A percentile compares a stretch with the other conserved stretches of the same genome.
phyloP scores from a whole-genome alignment of 1,140 invertebrate species.

The Calliopsis andreniformis region DNA sequence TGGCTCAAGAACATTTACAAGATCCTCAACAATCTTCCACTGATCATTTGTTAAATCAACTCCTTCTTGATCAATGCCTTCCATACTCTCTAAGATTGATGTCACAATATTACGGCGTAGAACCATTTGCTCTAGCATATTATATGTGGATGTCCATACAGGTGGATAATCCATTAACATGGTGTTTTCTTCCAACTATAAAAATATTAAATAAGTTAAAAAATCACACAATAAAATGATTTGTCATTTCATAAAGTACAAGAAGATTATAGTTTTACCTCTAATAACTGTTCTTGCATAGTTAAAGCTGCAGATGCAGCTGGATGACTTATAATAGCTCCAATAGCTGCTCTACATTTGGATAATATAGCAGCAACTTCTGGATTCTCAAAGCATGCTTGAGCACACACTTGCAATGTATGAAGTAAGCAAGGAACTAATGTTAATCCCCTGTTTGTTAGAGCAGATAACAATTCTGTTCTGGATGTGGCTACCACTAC shows the following conservation, averaged over 20 bases:
- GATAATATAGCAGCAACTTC: constrained; percentile 75
- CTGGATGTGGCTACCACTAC: constrained; percentile 77
- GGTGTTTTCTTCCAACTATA: constrained; percentile 77
- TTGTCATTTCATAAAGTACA: neutral
- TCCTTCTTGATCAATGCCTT: constrained; percentile 70
- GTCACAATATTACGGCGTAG: constrained; percentile 73
- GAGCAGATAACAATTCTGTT: constrained; percentile 72
- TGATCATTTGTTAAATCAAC: constrained; percentile 76
- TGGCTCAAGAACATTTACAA: constrained; percentile 80
- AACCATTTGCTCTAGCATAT: constrained; percentile 81
- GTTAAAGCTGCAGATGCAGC: constrained; percentile 70
- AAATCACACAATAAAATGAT: constrained; percentile 6
- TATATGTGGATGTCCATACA: constrained; percentile 82
- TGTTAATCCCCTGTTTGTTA: constrained; percentile 73
- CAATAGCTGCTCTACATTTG: constrained; percentile 80
- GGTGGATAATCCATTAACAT: constrained; percentile 79
- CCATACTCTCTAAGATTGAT: constrained; percentile 73
- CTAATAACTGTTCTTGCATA: constrained; percentile 79
- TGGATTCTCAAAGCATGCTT: constrained; percentile 78
- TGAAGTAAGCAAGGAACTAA: constrained; percentile 81
- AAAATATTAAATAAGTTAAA: constrained; percentile 33
- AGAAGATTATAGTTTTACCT: constrained; percentile 68
- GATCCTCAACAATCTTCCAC: constrained; percentile 81
- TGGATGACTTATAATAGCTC: constrained; percentile 75
- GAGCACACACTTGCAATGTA: constrained; percentile 80